These are phyloP conservation scores for Crotalus horridus DNA, from an alignment of 2,113 vertebrate species.

Conservation along the genomic window DNA sequence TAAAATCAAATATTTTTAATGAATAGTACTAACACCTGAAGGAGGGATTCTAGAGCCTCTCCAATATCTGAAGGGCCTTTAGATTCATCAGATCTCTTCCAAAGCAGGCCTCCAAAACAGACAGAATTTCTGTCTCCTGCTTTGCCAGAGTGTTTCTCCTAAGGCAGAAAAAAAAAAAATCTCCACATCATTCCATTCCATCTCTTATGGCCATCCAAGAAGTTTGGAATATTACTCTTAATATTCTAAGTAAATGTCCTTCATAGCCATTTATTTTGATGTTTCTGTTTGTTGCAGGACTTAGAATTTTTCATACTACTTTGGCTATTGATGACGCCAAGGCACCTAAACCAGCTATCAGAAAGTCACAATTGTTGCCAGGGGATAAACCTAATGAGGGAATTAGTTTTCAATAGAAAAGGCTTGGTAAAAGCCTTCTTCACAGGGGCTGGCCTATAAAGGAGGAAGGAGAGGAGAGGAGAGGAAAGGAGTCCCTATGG, in stretches of 20 bases:
- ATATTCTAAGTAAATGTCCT: neutral
- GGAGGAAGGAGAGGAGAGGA: neutral
- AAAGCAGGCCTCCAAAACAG: neutral
- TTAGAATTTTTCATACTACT: neutral
- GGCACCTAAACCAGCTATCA: neutral
- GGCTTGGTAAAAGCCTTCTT: no score
- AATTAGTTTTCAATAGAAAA: neutral
- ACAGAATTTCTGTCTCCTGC: neutral
- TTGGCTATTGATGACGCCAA: neutral
- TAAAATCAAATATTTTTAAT: no score
- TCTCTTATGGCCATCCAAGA: neutral
- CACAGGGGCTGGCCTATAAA: no score
- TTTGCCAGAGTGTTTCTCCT: neutral
- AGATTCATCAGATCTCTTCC: neutral
- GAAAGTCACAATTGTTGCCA: neutral
- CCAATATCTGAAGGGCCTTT: neutral
- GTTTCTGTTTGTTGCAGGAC: neutral
- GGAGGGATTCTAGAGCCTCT: neutral
- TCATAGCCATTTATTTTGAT: neutral
- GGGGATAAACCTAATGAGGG: neutral
- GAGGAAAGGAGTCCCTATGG: no score
- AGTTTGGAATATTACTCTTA: neutral
- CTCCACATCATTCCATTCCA: neutral
- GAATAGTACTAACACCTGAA: no score
- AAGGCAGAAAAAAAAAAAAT: neutral